Percentiles rank a stretch among this genome's conserved stretches.
phyloP scores from a whole-genome alignment of 2,888 invertebrate species.

The Hirtodrosophila histrioides region DNA sequence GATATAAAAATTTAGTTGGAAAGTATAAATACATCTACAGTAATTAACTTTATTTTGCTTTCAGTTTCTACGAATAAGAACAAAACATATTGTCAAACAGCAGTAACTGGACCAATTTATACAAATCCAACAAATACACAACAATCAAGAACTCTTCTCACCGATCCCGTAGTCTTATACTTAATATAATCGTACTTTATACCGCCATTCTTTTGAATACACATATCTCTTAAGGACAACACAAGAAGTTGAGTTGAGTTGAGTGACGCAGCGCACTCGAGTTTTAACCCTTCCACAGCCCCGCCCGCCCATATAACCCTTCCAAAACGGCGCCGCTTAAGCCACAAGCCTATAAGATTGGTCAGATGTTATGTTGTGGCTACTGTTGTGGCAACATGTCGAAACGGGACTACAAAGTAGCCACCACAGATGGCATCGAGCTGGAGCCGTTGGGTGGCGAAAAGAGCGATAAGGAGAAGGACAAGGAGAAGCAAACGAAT shows the following conservation, averaged over 20 bases:
- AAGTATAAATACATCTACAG: no score
- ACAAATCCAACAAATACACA: conserved; percentile 40
- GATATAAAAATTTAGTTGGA: no score
- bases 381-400: conserved; percentile 84
- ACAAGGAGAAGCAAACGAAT: conserved; percentile 83
- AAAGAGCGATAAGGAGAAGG: conserved; percentile 81
- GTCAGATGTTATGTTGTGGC: conserved; percentile 84
- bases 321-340: conserved; percentile 73
- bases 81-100: conserved; percentile 41
- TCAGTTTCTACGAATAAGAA: conserved; percentile 38
- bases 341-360: conserved; percentile 74
- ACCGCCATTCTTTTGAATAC: conserved; percentile 44
- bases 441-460: conserved; percentile 84
- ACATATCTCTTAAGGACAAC: conserved; percentile 32
- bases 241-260: background rate
- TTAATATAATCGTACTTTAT: conserved; percentile 27
- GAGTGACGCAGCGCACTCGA: conserved; percentile 3
- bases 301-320: conserved; percentile 19
- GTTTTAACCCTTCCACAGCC: conserved; percentile 5
- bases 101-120: conserved; percentile 72
- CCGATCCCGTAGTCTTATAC: conserved; percentile 58
- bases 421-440: conserved; percentile 84
- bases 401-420: conserved; percentile 84
- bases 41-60: background rate
- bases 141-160: conserved; percentile 60